A percentile compares a stretch with the other conserved stretches of the same genome.
Conservation (phyloP, 1,140 invertebrate genomes). For the Atopsyche davidsoni region DNA sequence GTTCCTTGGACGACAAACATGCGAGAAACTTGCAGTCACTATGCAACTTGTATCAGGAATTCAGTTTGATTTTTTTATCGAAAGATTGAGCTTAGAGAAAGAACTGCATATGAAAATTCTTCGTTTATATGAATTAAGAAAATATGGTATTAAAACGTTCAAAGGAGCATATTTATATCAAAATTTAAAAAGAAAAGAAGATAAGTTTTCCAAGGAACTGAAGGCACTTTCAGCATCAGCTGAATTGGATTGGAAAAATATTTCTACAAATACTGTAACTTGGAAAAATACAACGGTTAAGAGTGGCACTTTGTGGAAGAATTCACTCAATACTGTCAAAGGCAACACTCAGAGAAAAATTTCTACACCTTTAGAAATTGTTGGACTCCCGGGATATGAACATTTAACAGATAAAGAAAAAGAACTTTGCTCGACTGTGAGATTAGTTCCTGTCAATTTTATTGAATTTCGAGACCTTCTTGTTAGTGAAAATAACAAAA, state of each 20-base stretch:
- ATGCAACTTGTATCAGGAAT: conserved; percentile 67
- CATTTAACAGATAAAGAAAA: conserved; percentile 66
- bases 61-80: conserved; percentile 72
- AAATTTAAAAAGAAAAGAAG: conserved; percentile 56
- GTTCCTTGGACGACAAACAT: conserved; percentile 53
- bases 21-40: conserved; percentile 61
- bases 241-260: conserved; percentile 39
- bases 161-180: conserved; percentile 61
- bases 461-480: conserved; percentile 70
- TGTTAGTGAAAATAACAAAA: conserved; percentile 67
- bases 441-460: conserved; percentile 71
- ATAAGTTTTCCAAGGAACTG: conserved; percentile 51
- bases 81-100: conserved; percentile 63
- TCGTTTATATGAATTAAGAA: conserved; percentile 60
- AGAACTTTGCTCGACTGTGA: conserved; percentile 66
- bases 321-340: conserved; percentile 30
- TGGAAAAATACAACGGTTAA: conserved; percentile 35
- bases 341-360: conserved; percentile 33
- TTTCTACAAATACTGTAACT: conserved; percentile 32
- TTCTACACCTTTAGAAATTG: conserved; percentile 66
- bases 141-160: conserved; percentile 63
- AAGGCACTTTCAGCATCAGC: conserved; percentile 41
- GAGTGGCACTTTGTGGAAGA: conserved; percentile 11
- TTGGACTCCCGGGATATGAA: conserved; percentile 72
- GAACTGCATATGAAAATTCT: conserved; percentile 62